A percentile compares a stretch with the other conserved stretches of the same genome.
Conservation (phyloP, 2,797 vertebrate species). For the Sibirionetta formosa region DNA sequence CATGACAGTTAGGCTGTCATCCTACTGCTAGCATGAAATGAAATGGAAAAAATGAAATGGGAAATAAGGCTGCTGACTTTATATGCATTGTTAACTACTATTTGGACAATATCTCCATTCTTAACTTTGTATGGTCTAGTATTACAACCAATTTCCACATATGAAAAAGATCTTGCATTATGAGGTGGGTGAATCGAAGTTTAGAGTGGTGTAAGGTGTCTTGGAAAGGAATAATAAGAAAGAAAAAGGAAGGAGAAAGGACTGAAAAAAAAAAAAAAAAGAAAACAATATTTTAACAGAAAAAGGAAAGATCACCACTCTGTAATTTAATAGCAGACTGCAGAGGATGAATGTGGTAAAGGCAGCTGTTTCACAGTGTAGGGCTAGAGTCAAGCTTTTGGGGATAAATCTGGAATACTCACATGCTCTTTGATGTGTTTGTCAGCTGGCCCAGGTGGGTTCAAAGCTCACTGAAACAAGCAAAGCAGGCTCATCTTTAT, state of each 20-base stretch:
- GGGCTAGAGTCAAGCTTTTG: not conserved
- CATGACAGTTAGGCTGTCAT: conserved; percentile 8
- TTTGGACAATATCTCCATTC: conserved; percentile 38
- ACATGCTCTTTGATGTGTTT: not conserved
- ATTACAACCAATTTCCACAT: not conserved
- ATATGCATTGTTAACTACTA: not conserved
- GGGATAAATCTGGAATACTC: not conserved
- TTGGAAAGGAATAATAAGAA: not conserved
- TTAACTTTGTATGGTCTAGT: not conserved
- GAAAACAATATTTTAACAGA: not conserved
- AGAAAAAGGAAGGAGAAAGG: not conserved
- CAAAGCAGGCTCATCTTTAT: conserved; percentile 11
- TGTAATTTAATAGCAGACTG: not conserved
- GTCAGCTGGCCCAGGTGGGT: not conserved
- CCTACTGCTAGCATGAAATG: not conserved
- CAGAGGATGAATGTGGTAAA: not conserved
- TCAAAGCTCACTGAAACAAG: conserved; percentile 18
- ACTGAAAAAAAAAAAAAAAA: not conserved
- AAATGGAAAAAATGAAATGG: conserved; percentile 21
- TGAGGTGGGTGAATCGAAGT: not conserved
- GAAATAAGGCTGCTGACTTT: conserved; percentile 28
- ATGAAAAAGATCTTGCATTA: not conserved
- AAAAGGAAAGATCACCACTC: not conserved
- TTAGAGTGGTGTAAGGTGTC: not conserved
- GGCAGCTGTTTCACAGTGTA: not conserved